Base-by-base conservation (phyloP, 2,113 vertebrate genomes). In the Rhabdornis inornatus region DNA sequence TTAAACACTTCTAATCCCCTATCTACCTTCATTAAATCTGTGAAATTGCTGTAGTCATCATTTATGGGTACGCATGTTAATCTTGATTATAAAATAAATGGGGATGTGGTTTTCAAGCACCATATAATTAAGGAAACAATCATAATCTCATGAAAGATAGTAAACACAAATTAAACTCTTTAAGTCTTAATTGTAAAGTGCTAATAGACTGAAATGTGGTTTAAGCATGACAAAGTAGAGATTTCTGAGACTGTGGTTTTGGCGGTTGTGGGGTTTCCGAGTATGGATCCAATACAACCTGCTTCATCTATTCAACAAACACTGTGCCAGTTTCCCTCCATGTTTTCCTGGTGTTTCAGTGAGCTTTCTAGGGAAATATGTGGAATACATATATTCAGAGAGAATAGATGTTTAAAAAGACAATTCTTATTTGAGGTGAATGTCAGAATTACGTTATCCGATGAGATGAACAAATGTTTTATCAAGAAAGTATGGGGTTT, bases 131-230 rank as follows among this genome's bases (percentile, higher is more conserved):
- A 84, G 24, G 35, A 70, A 86, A 92, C 28, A 90, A 50, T 57
- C 24, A 60, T 74, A 91, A 94, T 74, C 71, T 59, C 23, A 28
- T 47, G 40, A 83, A 77, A 83, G 33, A 66, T 39, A 42, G 31
- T 37, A 95, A 94, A 96, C 83, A 81, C 25, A 92, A 83, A 88
- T 93, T 80, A 56, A 96, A 64, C 12, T 52, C 6, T 37, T 21
- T 39, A 83, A 83, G 31, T 52, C 55, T 56, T 66, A 71, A 77
- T 64, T 88, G 11, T 44, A 60, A 68, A 69, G 13, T 55, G 9
- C 12, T 86, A 74, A 37, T 57, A 40, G 27, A 44, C 14, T 55
- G 56, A 92, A 90, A 90, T 44, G 3, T 33, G 44, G 77, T 74
- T 86, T 93, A 61, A 72, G 3, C 1, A 1, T 64, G 40, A 53